Percentiles rank a stretch among this genome's conserved stretches.
phyloP scores from a whole-genome alignment of 2,797 vertebrate species.

The Myripristis murdjan region DNA sequence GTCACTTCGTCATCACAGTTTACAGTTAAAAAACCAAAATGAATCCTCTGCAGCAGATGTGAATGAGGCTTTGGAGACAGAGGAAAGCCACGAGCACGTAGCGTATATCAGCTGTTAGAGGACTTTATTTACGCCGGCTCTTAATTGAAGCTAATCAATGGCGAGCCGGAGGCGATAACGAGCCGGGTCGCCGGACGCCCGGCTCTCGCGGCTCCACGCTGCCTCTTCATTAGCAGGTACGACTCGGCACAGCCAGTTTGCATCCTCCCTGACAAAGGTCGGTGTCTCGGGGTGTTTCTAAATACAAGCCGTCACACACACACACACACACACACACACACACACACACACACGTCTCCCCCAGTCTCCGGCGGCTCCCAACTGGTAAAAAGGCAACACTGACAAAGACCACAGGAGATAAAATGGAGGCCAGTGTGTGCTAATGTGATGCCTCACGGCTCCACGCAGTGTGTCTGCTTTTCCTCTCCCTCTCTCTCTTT shows the following conservation, averaged over 20 bases:
- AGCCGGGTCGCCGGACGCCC: no score
- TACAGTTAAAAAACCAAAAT: no score
- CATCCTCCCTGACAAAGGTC: conserved; percentile 44
- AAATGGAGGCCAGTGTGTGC: conserved; percentile 85
- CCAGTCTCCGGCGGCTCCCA: conserved; percentile 68
- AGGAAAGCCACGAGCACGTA: no score
- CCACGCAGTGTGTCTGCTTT: conserved; percentile 78
- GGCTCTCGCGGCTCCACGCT: no score
- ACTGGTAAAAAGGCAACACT: conserved; percentile 87
- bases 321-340: no score
- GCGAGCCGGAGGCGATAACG: no score
- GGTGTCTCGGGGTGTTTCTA: conserved; percentile 51
- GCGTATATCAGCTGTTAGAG: background rate
- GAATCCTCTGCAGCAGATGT: no score
- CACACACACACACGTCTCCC: no score
- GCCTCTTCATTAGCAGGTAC: conserved; percentile 38
- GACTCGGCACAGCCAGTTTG: conserved; percentile 25
- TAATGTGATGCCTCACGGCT: conserved; percentile 84
- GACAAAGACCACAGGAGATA: conserved; percentile 87
- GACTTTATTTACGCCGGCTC: background rate
- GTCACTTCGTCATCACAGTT: no score
- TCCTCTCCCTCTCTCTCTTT: conserved; percentile 75
- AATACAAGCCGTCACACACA: conserved; percentile 64
- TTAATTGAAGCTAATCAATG: background rate
- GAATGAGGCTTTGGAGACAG: no score